phyloP scores from a whole-genome alignment of 2,888 invertebrate species.

The Stenchaetothrips biformis region DNA sequence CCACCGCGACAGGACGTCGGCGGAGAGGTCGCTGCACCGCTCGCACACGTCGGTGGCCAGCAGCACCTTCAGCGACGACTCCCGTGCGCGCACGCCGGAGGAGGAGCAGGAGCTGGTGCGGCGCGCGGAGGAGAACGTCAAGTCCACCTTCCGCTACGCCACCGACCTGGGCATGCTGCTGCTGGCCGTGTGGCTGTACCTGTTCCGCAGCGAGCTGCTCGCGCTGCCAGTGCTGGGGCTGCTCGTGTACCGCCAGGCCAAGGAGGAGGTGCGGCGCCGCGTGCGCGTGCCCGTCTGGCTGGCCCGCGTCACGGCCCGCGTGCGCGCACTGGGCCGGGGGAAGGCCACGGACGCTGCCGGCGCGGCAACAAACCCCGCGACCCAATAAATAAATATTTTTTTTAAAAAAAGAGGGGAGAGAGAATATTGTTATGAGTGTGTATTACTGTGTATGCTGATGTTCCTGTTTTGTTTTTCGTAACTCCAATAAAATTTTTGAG shows the following conservation, averaged over 20 bases:
- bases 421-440: background rate
- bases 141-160: constrained; percentile 63
- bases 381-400: background rate
- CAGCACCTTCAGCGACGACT: constrained; percentile 2
- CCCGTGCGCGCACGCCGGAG: constrained; percentile 40
- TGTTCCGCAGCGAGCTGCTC: constrained; percentile 72
- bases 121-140: constrained; percentile 54
- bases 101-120: constrained; percentile 51
- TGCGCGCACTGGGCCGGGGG: background rate
- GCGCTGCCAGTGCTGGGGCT: constrained; percentile 74
- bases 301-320: constrained; percentile 24
- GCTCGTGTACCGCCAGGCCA: constrained; percentile 70
- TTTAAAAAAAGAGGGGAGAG: background rate
- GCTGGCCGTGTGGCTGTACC: constrained; percentile 74
- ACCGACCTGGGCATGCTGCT: constrained; percentile 69
- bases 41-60: constrained; percentile 19
- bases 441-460: background rate
- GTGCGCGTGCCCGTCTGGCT: background rate
- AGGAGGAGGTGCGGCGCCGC: constrained; percentile 45
- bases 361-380: background rate
- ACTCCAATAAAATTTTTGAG: background rate
- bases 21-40: background rate
- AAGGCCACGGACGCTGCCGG: background rate
- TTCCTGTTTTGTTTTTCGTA: background rate
- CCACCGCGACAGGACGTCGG: background rate